These are phyloP conservation scores for Brachionus asplanchnoidis DNA, from an alignment of 1,140 invertebrate species.

Conservation along the genomic window DNA sequence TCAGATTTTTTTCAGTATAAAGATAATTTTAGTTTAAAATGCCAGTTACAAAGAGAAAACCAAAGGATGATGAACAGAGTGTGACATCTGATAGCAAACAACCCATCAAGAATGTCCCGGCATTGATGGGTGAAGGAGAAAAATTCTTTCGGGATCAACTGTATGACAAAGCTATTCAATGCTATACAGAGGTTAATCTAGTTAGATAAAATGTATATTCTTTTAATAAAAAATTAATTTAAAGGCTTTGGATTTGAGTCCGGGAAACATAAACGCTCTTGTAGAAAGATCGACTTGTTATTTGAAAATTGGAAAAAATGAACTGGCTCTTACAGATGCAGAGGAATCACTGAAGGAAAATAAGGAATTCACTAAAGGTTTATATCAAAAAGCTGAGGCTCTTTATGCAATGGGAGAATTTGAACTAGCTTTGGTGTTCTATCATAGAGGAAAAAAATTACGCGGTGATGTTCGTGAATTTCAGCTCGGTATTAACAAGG, in stretches of 20 bases:
- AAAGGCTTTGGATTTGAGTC: conserved; percentile 68
- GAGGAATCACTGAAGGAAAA: conserved; percentile 72
- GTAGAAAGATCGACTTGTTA: conserved; percentile 83
- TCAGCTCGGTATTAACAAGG: conserved; percentile 82
- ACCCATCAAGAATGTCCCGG: conserved; percentile 34
- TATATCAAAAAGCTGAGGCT: conserved; percentile 85
- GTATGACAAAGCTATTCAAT: conserved; percentile 45
- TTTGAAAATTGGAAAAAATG: conserved; percentile 76
- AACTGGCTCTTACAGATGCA: conserved; percentile 74
- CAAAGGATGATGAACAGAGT: conserved; percentile 41
- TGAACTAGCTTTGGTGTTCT: conserved; percentile 83
- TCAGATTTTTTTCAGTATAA: not conserved
- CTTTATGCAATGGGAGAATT: conserved; percentile 85
- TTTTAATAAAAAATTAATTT: not conserved
- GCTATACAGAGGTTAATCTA: conserved; percentile 47
- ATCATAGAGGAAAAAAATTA: conserved; percentile 75
- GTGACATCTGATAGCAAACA: conserved; percentile 34
- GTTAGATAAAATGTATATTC: not conserved
- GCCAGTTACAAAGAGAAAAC: conserved; percentile 9
- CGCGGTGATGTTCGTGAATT: conserved; percentile 79
- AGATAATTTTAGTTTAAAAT: conserved; percentile 2
- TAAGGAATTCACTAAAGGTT: conserved; percentile 69
- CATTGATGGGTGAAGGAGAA: conserved; percentile 42
- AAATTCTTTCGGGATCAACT: conserved; percentile 41
- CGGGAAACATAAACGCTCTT: conserved; percentile 74